Evolutionary conservation across 1,140 invertebrate species (phyloP), one percentile per base, ranked within the genome.

Genomic region (Zaprionus ghesquierei): DNA sequence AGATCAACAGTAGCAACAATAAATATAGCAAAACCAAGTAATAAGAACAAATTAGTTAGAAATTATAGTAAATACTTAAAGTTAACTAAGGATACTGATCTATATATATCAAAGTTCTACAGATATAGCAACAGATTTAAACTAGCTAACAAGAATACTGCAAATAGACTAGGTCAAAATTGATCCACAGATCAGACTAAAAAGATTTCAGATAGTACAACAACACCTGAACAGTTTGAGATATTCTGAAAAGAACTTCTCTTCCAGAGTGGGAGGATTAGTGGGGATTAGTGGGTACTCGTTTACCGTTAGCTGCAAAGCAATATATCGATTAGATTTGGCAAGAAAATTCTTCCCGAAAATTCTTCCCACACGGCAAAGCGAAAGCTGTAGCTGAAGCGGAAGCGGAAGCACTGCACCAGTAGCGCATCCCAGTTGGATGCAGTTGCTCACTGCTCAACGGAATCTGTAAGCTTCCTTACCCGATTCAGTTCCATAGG

Each of bases 401-500:
- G 5, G 27, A 29, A 80, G 80, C 79, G 68, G 79, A 82, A 82
- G 80, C 80, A 82, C 79, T 71, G 65, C 79, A 87, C 79, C 84
- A 63, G 70, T 15, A 41, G 35, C 9, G 35, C 35, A n/a, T 41
- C 15, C 41, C 41, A 46, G 18, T 46, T 46, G 41, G 18, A 20
- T 18, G 41, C 41, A 46, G 18, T 22, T 46, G 41, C 18, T n/a
- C 29, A 89, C n/a, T 70, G 66, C 55, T 78, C 81, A 71, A 69
- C 51, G 55, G 68, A 35, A 33, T 73, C 74, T 56, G 50, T n/a
- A n/a, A n/a, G 54, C 75, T 78, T 77, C 76, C 90, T 91, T 91
- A 91, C 90, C 90, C 90, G 72, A 74, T 86, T 91, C 54, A 87
- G 46, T 53, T 91, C 90, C 31, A 80, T 54, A 15, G 85, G 84